These are phyloP conservation scores for Bubo scandiacus DNA, from an alignment of 2,113 vertebrate genomes.

Conservation along the genomic window DNA sequence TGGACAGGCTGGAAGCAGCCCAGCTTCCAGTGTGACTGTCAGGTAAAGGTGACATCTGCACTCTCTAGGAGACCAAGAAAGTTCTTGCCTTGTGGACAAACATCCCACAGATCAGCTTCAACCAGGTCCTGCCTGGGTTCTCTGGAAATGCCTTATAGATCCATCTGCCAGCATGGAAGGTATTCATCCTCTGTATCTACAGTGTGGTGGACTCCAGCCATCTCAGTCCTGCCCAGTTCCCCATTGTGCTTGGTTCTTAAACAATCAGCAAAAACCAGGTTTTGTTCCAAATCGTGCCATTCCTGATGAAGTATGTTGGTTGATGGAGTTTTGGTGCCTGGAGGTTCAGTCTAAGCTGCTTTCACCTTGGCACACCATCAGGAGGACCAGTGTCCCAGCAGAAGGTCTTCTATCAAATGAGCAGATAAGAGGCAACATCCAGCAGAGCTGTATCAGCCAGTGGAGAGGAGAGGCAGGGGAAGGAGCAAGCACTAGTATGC, in stretches of 20 bases:
- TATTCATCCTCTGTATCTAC: not conserved
- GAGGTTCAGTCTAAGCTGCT: not conserved
- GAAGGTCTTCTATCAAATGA: not conserved
- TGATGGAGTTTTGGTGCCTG: not conserved
- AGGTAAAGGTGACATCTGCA: not conserved
- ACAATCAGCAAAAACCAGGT: not conserved
- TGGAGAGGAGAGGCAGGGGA: not conserved
- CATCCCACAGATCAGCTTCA: not conserved
- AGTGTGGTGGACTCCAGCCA: not conserved
- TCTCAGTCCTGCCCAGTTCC: not conserved
- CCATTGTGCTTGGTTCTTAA: not conserved
- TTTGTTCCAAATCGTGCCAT: not conserved
- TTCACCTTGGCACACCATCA: not conserved
- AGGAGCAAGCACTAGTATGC: not conserved
- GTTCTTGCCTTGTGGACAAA: not conserved
- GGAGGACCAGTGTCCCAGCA: not conserved
- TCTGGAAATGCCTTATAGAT: not conserved
- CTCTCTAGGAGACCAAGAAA: not conserved
- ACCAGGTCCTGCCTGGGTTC: not conserved
- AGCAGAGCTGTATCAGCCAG: not conserved
- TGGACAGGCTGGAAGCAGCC: not conserved
- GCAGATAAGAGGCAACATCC: not conserved
- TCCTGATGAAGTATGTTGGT: not conserved
- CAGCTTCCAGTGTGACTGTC: not conserved
- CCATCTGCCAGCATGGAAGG: not conserved